Evolutionary conservation across 2,797 vertebrate genomes (phyloP).

Genomic region (Fundulus diaphanus): DNA sequence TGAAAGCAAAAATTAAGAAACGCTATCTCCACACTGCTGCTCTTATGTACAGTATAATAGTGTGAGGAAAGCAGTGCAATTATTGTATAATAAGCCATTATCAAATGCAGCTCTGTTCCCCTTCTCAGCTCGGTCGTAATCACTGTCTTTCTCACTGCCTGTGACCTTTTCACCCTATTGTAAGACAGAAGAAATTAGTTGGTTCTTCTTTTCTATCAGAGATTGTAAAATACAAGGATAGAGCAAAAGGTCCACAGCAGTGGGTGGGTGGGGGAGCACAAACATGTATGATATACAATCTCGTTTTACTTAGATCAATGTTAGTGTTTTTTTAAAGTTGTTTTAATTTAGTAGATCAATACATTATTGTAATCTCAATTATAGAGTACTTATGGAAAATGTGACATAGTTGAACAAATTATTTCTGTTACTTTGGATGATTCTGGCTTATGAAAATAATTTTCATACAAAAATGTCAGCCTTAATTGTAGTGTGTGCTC

Average conservation of each 20-base stretch:
- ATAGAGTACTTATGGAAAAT: neutral
- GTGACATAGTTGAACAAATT: neutral
- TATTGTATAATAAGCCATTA: slow-evolving; percentile 34
- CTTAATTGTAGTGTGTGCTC: neutral
- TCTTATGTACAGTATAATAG: slow-evolving; percentile 11
- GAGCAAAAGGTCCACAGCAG: slow-evolving; percentile 53
- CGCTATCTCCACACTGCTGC: slow-evolving; percentile 10
- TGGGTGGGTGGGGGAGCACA: slow-evolving; percentile 3
- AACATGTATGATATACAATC: slow-evolving; percentile 1
- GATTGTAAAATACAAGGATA: slow-evolving; percentile 49
- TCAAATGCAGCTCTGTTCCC: slow-evolving; percentile 25
- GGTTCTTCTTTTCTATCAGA: slow-evolving; percentile 39
- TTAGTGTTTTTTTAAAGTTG: neutral
- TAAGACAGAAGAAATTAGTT: slow-evolving; percentile 44
- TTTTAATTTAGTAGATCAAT: neutral
- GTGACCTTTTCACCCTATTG: slow-evolving; percentile 39
- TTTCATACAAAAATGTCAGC: neutral
- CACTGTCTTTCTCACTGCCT: slow-evolving; percentile 17
- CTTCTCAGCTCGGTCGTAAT: slow-evolving; percentile 7
- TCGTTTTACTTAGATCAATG: neutral
- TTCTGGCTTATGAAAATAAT: neutral
- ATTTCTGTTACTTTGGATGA: neutral
- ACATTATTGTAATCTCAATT: neutral
- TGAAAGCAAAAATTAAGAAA: slow-evolving; percentile 23
- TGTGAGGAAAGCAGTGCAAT: slow-evolving; percentile 15